Evolutionary conservation across 2,113 vertebrate genomes (phyloP).

Genomic region (Abramis brama): DNA sequence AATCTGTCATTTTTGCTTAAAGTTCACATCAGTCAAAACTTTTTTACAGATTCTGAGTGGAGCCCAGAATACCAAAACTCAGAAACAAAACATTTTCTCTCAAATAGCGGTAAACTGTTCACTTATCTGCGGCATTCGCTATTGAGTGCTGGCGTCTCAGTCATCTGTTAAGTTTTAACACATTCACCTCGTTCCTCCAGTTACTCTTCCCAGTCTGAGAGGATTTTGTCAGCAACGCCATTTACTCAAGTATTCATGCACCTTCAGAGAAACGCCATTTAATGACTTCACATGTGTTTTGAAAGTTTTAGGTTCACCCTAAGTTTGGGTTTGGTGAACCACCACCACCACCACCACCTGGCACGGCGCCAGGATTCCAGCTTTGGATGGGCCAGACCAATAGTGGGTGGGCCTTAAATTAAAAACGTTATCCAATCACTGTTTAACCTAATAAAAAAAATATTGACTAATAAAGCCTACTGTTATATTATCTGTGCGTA

Average conservation of each 20-base stretch:
- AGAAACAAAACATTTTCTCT: constrained; percentile 31
- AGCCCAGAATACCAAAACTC: constrained; percentile 33
- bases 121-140: background rate
- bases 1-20: constrained; percentile 24
- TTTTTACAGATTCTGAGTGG: constrained; percentile 21
- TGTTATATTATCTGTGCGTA: no score
- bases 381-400: no score
- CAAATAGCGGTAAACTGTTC: constrained; percentile 31
- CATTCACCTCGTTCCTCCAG: constrained; percentile 17
- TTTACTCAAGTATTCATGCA: background rate
- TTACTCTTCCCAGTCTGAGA: constrained; percentile 6
- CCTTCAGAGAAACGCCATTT: background rate
- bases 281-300: constrained; percentile 4
- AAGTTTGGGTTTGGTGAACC: no score
- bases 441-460: no score
- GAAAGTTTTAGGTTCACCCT: background rate
- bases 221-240: background rate
- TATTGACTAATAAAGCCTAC: no score
- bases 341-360: no score
- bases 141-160: constrained; percentile 8
- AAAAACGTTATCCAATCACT: no score
- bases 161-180: constrained; percentile 18
- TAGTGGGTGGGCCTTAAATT: no score
- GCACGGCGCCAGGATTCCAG: no score
- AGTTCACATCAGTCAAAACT: constrained; percentile 41